These are phyloP conservation scores for Atractosteus spatula DNA, from an alignment of 2,113 vertebrate genomes.

Conservation along the genomic window DNA sequence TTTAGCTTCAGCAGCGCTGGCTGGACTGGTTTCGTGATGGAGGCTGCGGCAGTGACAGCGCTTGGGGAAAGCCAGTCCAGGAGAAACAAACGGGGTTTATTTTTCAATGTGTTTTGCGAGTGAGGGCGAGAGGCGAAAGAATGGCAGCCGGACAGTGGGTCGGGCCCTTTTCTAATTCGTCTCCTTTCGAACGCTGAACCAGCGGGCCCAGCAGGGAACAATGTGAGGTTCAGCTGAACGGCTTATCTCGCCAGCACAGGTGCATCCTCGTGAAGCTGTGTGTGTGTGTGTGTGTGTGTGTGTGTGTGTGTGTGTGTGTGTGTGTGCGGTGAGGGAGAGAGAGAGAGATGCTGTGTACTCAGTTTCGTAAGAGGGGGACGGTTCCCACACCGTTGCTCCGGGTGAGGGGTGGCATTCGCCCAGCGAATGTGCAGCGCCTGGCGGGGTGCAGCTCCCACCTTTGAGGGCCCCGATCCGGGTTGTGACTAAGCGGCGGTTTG, in stretches of 20 bases:
- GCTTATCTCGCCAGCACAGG: constrained; percentile 74
- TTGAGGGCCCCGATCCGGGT: too few species aligned
- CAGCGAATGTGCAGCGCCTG: too few species aligned
- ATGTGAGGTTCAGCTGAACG: constrained; percentile 59
- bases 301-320: constrained; percentile 54
- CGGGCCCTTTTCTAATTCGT: constrained; percentile 43
- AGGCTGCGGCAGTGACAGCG: too few species aligned
- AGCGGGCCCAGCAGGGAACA: constrained; percentile 63
- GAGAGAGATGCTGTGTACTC: constrained; percentile 38
- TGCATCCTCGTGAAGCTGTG: constrained; percentile 68
- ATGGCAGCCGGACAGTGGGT: background rate
- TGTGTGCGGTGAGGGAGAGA: constrained; percentile 45
- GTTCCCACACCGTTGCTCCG: background rate
- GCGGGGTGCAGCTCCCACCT: too few species aligned
- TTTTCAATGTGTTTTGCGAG: too few species aligned
- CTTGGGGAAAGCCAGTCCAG: too few species aligned
- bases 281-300: constrained; percentile 55
- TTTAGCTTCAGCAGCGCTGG: too few species aligned
- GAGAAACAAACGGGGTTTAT: too few species aligned
- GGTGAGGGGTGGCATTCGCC: too few species aligned
- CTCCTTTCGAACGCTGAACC: constrained; percentile 68
- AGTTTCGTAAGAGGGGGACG: constrained; percentile 31
- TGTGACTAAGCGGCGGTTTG: too few species aligned
- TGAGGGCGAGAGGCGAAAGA: too few species aligned
- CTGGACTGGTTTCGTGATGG: too few species aligned